Evolutionary conservation across 2,888 invertebrate species (phyloP).

Genomic region (Ceriagrion tenellum): DNA sequence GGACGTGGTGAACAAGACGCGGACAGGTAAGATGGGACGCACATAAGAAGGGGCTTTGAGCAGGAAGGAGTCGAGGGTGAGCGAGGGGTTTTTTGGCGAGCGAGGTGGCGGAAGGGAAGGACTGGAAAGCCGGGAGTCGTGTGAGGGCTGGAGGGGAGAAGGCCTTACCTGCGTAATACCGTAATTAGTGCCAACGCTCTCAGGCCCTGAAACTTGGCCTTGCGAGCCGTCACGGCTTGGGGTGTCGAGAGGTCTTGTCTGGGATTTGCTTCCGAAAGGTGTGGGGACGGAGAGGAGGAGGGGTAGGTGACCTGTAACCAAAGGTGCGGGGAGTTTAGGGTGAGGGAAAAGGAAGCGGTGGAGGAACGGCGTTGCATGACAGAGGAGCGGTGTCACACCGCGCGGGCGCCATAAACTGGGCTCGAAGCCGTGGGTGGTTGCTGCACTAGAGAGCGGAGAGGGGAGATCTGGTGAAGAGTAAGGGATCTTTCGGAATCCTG

Average conservation of each 20-base stretch:
- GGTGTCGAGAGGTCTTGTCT: conserved; percentile 24
- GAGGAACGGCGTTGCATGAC: background rate
- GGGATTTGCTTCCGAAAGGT: background rate
- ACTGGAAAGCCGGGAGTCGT: background rate
- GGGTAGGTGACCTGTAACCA: background rate
- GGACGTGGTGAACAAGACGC: background rate
- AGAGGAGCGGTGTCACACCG: background rate
- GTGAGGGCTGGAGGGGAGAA: background rate
- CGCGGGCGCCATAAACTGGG: background rate
- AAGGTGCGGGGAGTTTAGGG: background rate
- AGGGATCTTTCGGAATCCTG: background rate
- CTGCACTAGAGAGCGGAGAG: too few relatives aligned
- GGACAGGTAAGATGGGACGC: background rate
- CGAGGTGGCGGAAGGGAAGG: background rate
- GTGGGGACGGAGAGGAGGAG: background rate
- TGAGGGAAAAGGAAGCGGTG: background rate
- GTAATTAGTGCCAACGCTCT: conserved; percentile 48
- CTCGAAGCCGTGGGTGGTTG: too few relatives aligned
- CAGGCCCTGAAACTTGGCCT: conserved; percentile 43
- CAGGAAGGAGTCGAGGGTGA: background rate
- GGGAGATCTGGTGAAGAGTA: too few relatives aligned
- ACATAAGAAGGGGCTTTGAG: background rate
- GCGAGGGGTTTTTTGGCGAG: background rate
- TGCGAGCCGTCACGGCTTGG: background rate
- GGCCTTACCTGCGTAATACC: conserved; percentile 1